phyloP scores from a whole-genome alignment of 2,113 vertebrate genomes.

The Bubo scandiacus region DNA sequence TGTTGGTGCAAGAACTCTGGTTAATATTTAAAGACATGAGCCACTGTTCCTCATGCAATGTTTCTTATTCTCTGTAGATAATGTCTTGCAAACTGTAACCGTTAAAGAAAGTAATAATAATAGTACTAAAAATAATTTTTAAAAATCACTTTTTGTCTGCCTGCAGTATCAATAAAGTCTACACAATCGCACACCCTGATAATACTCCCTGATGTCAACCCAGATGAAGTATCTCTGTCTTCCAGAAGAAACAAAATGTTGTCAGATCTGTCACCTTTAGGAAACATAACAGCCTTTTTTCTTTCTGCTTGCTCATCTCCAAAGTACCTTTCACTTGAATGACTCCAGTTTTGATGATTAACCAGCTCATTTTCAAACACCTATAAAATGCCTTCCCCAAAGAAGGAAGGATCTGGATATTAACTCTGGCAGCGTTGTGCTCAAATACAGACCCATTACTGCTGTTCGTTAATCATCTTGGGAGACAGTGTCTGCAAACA shows the following conservation, averaged over 20 bases:
- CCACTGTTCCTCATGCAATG: background rate
- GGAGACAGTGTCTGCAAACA: background rate
- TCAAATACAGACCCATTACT: background rate
- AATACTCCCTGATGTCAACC: background rate
- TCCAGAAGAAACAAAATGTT: background rate
- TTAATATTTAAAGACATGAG: constrained; percentile 33
- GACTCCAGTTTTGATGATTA: constrained; percentile 44
- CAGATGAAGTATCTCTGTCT: background rate
- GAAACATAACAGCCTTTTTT: background rate
- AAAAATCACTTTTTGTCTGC: background rate
- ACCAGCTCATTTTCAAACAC: constrained; percentile 12
- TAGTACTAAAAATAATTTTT: background rate
- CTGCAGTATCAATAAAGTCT: background rate
- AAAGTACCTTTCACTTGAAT: background rate
- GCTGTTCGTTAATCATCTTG: background rate
- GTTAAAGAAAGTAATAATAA: background rate
- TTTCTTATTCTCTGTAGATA: background rate
- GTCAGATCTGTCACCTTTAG: constrained; percentile 7
- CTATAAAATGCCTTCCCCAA: background rate
- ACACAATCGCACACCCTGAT: background rate
- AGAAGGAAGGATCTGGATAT: background rate
- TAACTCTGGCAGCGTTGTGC: background rate
- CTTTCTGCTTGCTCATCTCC: background rate
- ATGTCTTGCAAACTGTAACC: background rate
- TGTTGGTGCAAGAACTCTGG: background rate